These are phyloP conservation scores for Mola mola DNA, from an alignment of 2,113 vertebrate species.

Conservation along the genomic window DNA sequence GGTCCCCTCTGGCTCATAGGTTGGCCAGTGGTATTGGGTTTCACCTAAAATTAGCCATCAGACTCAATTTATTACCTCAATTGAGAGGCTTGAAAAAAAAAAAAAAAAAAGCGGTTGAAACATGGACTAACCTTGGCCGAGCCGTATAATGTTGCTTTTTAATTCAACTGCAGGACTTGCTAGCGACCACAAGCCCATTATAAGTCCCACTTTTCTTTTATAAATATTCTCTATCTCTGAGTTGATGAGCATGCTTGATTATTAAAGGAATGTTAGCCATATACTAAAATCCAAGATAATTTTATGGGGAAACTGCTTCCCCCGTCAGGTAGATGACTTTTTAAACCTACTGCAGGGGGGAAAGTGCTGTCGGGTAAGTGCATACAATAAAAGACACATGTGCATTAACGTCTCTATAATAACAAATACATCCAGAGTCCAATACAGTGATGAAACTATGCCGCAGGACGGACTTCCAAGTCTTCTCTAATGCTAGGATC, in stretches of 20 bases:
- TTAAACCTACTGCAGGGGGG: conserved; percentile 62
- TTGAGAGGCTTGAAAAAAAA: conserved; percentile 78
- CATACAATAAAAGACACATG: conserved; percentile 48
- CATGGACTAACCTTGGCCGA: conserved; percentile 69
- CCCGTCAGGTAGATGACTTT: conserved; percentile 66
- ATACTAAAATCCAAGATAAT: conserved; percentile 80
- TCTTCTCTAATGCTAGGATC: no score
- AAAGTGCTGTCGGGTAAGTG: conserved; percentile 30
- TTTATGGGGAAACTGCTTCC: conserved; percentile 74
- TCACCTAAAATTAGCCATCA: conserved; percentile 87
- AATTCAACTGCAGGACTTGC: conserved; percentile 75
- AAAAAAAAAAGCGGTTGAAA: conserved; percentile 72
- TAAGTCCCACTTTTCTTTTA: conserved; percentile 70
- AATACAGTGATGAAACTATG: background rate
- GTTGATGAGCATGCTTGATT: conserved; percentile 57
- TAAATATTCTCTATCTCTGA: conserved; percentile 16
- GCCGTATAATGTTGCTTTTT: conserved; percentile 83
- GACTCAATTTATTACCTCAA: conserved; percentile 85
- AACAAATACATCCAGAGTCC: conserved; percentile 25
- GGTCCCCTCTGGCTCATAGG: conserved; percentile 80
- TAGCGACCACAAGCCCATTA: conserved; percentile 69
- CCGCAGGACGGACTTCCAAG: no score
- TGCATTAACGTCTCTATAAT: conserved; percentile 46
- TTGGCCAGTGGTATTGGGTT: conserved; percentile 80
- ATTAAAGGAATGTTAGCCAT: conserved; percentile 76